Conservation (phyloP, 1,140 invertebrate genomes). For the Choristoneura fumiferana region DNA sequence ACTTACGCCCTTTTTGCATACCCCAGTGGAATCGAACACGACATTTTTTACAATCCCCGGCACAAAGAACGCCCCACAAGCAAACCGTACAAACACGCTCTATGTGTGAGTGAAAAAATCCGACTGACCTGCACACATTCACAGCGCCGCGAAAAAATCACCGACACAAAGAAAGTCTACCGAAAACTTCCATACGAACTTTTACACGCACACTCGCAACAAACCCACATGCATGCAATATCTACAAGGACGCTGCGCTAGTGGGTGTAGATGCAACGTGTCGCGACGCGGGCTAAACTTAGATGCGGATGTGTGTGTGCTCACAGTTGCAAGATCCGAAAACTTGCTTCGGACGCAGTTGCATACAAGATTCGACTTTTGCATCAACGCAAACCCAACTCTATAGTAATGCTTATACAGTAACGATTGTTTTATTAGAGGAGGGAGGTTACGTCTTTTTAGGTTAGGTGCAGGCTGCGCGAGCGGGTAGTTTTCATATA, state of each 20-base stretch:
- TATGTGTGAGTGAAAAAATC: constrained; percentile 64
- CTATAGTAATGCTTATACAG: constrained; percentile 25
- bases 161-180: constrained; percentile 76
- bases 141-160: constrained; percentile 69
- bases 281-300: constrained; percentile 67
- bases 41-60: constrained; percentile 76
- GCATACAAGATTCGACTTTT: constrained; percentile 2
- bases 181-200: constrained; percentile 76
- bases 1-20: background rate
- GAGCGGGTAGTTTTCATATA: constrained; percentile 75
- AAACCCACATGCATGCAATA: constrained; percentile 33
- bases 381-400: constrained; percentile 28
- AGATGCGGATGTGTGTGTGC: constrained; percentile 53
- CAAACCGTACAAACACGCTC: constrained; percentile 49
- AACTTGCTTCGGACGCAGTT: constrained; percentile 45
- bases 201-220: constrained; percentile 54
- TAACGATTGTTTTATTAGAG: constrained; percentile 21
- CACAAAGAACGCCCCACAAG: constrained; percentile 70
- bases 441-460: constrained; percentile 35
- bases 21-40: constrained; percentile 63
- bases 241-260: constrained; percentile 47
- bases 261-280: constrained; percentile 65
- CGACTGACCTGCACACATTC: constrained; percentile 69
- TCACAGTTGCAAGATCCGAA: constrained; percentile 71
- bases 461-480: constrained; percentile 42